These are phyloP conservation scores for Bibio marci DNA, from an alignment of 2,888 invertebrate genomes.

Conservation along the genomic window DNA sequence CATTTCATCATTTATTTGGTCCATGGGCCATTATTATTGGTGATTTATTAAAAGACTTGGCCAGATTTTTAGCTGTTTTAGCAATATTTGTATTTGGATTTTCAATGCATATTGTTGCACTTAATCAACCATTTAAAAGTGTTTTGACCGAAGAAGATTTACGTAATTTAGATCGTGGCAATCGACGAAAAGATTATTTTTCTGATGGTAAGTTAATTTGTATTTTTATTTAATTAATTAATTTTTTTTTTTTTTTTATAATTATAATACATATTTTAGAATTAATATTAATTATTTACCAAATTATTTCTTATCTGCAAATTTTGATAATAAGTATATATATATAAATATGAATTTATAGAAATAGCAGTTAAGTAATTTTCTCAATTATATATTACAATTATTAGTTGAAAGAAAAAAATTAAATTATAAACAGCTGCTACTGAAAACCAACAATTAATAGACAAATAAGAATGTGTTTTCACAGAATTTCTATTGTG, in stretches of 20 bases:
- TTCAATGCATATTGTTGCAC: slow-evolving; percentile 88
- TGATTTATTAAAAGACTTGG: slow-evolving; percentile 81
- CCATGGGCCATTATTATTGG: slow-evolving; percentile 99
- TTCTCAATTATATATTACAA: too few relatives aligned
- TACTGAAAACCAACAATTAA: too few relatives aligned
- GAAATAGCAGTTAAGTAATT: too few relatives aligned
- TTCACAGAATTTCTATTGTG: too few relatives aligned
- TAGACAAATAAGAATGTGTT: too few relatives aligned
- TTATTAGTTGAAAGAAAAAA: too few relatives aligned
- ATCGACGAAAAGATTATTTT: slow-evolving; percentile 38
- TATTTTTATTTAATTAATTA: too few relatives aligned
- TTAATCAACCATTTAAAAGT: slow-evolving; percentile 84
- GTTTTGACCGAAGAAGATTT: slow-evolving; percentile 40
- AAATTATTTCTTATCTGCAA: too few relatives aligned
- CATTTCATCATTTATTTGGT: slow-evolving; percentile 97
- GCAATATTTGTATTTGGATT: slow-evolving; percentile 98
- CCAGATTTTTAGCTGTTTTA: slow-evolving; percentile 92
- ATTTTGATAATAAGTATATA: too few relatives aligned
- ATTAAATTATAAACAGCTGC: too few relatives aligned
- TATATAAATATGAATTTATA: too few relatives aligned
- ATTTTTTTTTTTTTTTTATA: slow-evolving; percentile 11
- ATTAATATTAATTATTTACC: too few relatives aligned
- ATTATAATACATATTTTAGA: slow-evolving; percentile 19
- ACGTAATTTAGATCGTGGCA: slow-evolving; percentile 36
- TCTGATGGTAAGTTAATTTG: slow-evolving; percentile 51